Conservation (phyloP, 2,113 vertebrate species). For the Steatornis caripensis region DNA sequence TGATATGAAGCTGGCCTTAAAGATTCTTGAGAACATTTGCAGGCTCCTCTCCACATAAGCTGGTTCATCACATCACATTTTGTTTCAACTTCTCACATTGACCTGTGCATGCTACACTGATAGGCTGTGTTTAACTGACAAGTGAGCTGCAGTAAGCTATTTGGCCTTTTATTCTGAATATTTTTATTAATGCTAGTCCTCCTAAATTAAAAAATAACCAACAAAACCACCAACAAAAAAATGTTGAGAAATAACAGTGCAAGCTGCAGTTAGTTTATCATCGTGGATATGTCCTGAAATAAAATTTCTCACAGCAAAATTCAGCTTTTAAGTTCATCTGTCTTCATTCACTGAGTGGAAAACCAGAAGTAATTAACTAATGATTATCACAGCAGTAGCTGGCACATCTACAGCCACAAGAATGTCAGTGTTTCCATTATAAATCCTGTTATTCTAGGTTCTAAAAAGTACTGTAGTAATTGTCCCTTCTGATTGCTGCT, state of each 20-base stretch:
- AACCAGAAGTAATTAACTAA: neutral
- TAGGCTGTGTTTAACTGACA: neutral
- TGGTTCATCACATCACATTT: neutral
- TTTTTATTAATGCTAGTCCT: neutral
- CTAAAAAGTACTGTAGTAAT: neutral
- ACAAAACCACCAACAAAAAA: neutral
- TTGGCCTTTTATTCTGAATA: neutral
- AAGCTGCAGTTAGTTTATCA: neutral
- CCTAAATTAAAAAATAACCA: neutral
- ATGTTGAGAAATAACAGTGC: neutral
- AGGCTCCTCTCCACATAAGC: neutral
- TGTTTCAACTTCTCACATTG: neutral
- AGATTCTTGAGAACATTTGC: neutral
- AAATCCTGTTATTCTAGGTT: neutral
- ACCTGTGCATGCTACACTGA: rapidly evolving
- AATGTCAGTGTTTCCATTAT: neutral
- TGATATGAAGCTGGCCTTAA: neutral
- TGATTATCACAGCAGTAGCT: neutral
- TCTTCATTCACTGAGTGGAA: neutral
- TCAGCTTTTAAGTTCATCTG: neutral
- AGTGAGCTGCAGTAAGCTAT: neutral
- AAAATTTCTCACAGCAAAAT: neutral
- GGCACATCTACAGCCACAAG: neutral
- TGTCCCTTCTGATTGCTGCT: neutral
- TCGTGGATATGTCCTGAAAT: neutral